These are phyloP conservation scores for Platichthys flesus DNA, from an alignment of 2,113 vertebrate genomes.

Conservation along the genomic window DNA sequence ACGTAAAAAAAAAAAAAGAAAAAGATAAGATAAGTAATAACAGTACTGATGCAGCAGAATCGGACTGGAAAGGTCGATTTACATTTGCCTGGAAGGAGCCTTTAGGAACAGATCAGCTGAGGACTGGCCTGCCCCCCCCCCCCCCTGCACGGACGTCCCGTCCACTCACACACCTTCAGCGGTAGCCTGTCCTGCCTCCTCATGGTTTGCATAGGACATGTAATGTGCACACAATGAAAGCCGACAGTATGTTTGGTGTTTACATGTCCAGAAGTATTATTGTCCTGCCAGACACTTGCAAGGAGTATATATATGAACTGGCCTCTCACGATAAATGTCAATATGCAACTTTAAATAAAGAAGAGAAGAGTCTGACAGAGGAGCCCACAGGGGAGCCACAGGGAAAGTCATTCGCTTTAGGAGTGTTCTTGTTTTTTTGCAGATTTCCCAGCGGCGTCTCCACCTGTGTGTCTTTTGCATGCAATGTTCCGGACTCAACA, in stretches of 20 bases:
- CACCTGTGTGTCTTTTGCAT: conserved; percentile 65
- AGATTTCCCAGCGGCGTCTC: conserved; percentile 36
- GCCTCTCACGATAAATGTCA: conserved; percentile 62
- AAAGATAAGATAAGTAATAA: conserved; percentile 45
- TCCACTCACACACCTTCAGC: background rate
- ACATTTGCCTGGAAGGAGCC: conserved; percentile 55
- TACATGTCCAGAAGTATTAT: conserved; percentile 63
- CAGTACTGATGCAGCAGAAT: conserved; percentile 68
- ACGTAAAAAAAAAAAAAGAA: conserved; percentile 1
- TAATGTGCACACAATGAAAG: conserved; percentile 71
- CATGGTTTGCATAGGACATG: conserved; percentile 81
- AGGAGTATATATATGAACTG: conserved; percentile 62
- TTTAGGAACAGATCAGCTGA: conserved; percentile 41
- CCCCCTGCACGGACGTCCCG: conserved; percentile 38
- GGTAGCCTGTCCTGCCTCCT: conserved; percentile 49
- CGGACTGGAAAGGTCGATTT: conserved; percentile 64
- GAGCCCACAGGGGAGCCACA: conserved; percentile 26
- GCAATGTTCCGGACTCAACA: conserved; percentile 70
- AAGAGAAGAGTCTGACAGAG: conserved; percentile 40
- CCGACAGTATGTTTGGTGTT: conserved; percentile 49
- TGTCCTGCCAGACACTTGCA: conserved; percentile 60
- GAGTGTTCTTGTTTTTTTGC: conserved; percentile 13
- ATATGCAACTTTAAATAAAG: conserved; percentile 63
- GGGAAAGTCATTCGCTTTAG: conserved; percentile 6
- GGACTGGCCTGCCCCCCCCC: conserved; percentile 34